Evolutionary conservation across 1,140 invertebrate genomes (phyloP), one percentile per base, ranked within the genome.

Genomic region (Eueides isabella): DNA sequence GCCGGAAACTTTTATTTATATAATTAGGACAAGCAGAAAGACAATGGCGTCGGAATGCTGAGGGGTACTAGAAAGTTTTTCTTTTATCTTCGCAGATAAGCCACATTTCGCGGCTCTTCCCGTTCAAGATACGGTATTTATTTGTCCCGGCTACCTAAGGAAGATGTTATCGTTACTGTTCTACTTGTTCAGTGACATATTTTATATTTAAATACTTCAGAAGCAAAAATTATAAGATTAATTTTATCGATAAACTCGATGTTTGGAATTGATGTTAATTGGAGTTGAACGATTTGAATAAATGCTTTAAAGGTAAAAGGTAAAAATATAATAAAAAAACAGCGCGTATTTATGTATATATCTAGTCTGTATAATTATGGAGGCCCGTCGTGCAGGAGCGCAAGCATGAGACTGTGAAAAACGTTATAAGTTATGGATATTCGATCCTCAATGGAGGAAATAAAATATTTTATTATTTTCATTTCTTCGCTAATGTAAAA

Each of bases 51-150:
- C 65, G 74, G 77, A 76, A 77, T 80, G 76, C 38, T 63, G 61
- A 71, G 74, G 78, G 74, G 80, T 74, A 76, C 74, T 79, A 83
- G 83, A 78, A 61, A 70, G 75, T 80, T 82, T 80, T 78, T 83
- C 76, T 85, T 86, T 85, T 88, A 83, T 88, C 65, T 67, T n/a
- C 79, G 70, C 79, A 76, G 75, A 68, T 84, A 86, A 83, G 82
- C 80, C 85, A 85, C 85, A 80, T 86, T 84, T 85, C 78, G 85
- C 80, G 85, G 86, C 72, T 85, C 83, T 55, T 38, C 77, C 79
- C 78, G 72, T 72, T 79, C 48, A 26, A 82, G 86, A 88, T 88
- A 88, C 83, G 79, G 71, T 84, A 84, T 86, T 88, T 86, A 85
- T 88, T 86, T 83, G 81, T 81, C 71, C 64, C 33, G 35, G 75